Base-by-base conservation (phyloP, 2,888 invertebrate genomes). In the Lymantria dispar region DNA sequence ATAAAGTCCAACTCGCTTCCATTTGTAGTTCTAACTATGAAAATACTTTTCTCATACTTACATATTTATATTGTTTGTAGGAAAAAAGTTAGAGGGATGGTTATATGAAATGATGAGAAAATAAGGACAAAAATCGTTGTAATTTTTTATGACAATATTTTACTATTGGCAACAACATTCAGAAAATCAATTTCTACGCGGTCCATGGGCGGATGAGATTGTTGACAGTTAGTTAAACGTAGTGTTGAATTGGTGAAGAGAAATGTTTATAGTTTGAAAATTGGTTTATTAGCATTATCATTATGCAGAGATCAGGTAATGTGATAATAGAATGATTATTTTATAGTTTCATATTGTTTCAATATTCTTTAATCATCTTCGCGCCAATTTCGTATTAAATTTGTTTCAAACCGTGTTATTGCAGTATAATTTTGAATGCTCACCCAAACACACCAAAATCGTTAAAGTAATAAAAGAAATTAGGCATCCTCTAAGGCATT, bases 261-360 rank as follows among this genome's bases (percentile, higher is more conserved):
- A 83, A 74, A 90, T 91, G 90, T 86, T 85, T 85, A 80, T 78
- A 68, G 70, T 80, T 82, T 88, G 74, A 87, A 75, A 70, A 76
- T 72, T 71, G 70, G 70, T 76, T 76, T 63, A 59, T 51, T 56
- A 74, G 69, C 62, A 72, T 68, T 76, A 68, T 65, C 79, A 88
- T 59, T 72, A 89, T 89, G 89, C 89, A 89, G 84, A 87, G 90
- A 88, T 90, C 90, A 84, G 89, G 89, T 89, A 87, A 78, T 53
- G 56, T 52, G 43, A 48, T 61, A 30, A 30, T 54, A 46, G 47
- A 47, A 60, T 52, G 48, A 68, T 46, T 38, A 41, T 41, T 0
- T 41, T 14, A 43, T 43, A 38, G 22, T 14, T 10, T 22, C 5
- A 5, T 51, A 36, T 47, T 22, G 13, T 7, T 15, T 36, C 3